Evolutionary conservation across 1,140 invertebrate genomes (phyloP).

Genomic region (Ditylenchus dipsaci): DNA sequence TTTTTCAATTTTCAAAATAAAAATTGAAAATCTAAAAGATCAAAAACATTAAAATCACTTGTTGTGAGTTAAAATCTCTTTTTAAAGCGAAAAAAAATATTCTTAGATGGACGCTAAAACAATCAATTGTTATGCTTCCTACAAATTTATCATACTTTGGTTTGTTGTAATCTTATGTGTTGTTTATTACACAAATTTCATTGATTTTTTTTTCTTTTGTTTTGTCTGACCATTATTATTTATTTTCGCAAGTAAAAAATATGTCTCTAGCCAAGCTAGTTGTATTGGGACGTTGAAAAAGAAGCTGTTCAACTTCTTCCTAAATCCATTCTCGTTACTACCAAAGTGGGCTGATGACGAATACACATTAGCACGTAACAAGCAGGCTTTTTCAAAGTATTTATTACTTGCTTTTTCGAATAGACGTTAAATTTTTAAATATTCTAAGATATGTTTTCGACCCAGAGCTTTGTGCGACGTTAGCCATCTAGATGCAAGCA

Average conservation of each 20-base stretch:
- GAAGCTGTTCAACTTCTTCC: conserved; percentile 68
- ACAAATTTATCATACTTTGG: too few species aligned
- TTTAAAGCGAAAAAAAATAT: too few species aligned
- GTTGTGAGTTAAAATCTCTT: too few species aligned
- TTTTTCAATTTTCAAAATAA: too few species aligned
- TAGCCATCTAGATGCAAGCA: conserved; percentile 63
- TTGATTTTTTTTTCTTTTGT: too few species aligned
- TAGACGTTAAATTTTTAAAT: conserved; percentile 14
- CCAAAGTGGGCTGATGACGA: conserved; percentile 76
- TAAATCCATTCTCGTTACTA: conserved; percentile 74
- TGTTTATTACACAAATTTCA: too few species aligned
- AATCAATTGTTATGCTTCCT: too few species aligned
- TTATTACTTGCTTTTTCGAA: conserved; percentile 4
- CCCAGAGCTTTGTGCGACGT: conserved; percentile 77
- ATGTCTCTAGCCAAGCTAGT: conserved; percentile 60
- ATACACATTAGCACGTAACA: conserved; percentile 72
- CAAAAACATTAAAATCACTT: too few species aligned
- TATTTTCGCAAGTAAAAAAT: background rate
- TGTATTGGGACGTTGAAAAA: conserved; percentile 77
- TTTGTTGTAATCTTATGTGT: too few species aligned
- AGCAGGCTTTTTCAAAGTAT: conserved; percentile 73
- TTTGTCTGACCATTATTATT: too few species aligned
- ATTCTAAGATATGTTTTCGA: conserved; percentile 61
- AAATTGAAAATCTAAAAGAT: too few species aligned
- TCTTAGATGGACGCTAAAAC: too few species aligned